Conservation (phyloP, 2,888 invertebrate species). For the Taphrorychus bicolor region DNA sequence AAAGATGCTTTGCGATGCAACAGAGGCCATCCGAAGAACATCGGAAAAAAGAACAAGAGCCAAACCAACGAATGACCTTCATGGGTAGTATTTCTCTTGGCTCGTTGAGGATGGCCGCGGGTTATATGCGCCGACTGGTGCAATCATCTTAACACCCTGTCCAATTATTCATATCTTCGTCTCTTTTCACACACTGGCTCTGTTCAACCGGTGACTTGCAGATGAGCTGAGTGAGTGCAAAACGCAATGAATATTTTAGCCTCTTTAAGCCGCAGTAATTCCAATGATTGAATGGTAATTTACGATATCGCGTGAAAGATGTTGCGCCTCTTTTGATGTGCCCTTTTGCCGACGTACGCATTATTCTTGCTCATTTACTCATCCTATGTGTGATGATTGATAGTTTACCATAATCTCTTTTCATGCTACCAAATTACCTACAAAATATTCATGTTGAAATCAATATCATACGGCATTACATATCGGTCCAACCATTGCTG, state of each 20-base stretch:
- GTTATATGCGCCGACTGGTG: slow-evolving; percentile 49
- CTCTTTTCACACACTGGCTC: slow-evolving; percentile 34
- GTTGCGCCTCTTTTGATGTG: slow-evolving; percentile 4
- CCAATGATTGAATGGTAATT: slow-evolving; percentile 20
- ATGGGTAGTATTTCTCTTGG: slow-evolving; percentile 50
- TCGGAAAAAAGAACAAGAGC: slow-evolving; percentile 14
- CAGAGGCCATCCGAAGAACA: slow-evolving; percentile 1
- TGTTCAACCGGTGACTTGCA: slow-evolving; percentile 24
- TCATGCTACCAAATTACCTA: background rate
- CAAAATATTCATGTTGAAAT: too few species aligned
- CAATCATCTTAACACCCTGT: slow-evolving; percentile 53
- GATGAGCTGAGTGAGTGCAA: slow-evolving; percentile 30
- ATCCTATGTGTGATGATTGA: background rate
- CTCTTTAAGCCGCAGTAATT: slow-evolving; percentile 11
- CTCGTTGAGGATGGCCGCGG: slow-evolving; percentile 50
- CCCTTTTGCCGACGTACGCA: slow-evolving; percentile 4
- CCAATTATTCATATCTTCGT: slow-evolving; percentile 53
- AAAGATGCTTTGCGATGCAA: background rate
- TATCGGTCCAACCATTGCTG: too few species aligned
- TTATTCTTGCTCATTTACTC: background rate
- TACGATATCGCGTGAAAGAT: slow-evolving; percentile 17
- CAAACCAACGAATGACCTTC: slow-evolving; percentile 50
- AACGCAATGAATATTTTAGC: slow-evolving; percentile 38
- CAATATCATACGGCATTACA: too few species aligned
- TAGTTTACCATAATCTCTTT: background rate